Conservation (phyloP, 2,113 vertebrate genomes). For the Mesembrinibis cayennensis region DNA sequence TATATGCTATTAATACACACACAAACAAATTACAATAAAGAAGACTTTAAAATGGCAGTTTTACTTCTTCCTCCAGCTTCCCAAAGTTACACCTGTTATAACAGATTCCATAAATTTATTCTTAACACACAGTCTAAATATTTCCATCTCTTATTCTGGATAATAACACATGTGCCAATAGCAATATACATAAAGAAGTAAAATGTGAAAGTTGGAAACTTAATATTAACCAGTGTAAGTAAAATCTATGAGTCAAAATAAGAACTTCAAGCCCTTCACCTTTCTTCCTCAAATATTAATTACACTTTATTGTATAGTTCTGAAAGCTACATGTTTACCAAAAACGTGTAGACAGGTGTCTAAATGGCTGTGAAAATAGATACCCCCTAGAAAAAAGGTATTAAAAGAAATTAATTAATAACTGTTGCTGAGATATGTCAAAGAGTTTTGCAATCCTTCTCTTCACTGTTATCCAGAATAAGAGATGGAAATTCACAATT, state of each 20-base stretch:
- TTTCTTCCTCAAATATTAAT: background rate
- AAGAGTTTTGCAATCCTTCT: background rate
- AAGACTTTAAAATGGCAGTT: background rate
- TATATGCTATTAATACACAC: background rate
- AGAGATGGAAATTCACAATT: background rate
- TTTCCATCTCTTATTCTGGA: background rate
- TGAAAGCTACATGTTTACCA: background rate
- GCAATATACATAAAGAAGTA: background rate
- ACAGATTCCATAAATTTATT: background rate
- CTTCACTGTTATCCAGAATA: background rate
- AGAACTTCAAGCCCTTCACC: background rate
- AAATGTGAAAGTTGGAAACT: background rate
- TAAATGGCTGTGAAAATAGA: background rate
- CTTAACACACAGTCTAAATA: background rate
- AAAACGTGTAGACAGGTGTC: background rate
- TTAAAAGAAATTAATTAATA: background rate
- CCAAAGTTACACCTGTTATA: background rate
- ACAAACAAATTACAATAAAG: background rate
- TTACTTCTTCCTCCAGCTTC: background rate
- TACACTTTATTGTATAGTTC: background rate
- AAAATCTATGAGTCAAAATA: background rate
- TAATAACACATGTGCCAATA: rapidly evolving
- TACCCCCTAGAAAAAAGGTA: background rate
- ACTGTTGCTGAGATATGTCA: background rate
- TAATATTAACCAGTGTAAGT: background rate